A percentile compares a stretch with the other conserved stretches of the same genome.
Conservation (phyloP, 2,797 vertebrate genomes). For the Cossypha dichroa region DNA sequence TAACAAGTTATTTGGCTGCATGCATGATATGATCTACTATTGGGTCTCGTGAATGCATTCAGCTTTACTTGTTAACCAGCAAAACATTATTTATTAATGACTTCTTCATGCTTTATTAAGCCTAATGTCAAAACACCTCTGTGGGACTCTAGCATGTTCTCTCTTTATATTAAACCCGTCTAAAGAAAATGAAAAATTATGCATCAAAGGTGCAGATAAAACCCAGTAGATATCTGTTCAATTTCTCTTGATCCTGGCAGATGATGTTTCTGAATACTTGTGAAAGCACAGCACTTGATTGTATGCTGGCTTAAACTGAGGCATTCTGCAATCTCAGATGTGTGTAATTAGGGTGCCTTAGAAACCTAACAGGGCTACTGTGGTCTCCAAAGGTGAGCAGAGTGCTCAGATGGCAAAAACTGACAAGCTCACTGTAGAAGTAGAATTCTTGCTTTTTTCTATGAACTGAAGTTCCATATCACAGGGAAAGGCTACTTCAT, state of each 20-base stretch:
- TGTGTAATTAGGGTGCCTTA: slow-evolving; percentile 25
- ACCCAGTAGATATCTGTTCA: slow-evolving; percentile 57
- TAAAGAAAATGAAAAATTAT: slow-evolving; percentile 73
- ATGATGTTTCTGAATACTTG: slow-evolving; percentile 59
- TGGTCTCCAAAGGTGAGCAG: neutral
- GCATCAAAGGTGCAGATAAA: slow-evolving; percentile 49
- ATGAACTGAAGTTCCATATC: neutral
- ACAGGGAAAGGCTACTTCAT: neutral
- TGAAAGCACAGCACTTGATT: slow-evolving; percentile 39
- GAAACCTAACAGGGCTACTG: slow-evolving; percentile 46
- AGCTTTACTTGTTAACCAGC: slow-evolving; percentile 82
- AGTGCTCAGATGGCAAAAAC: neutral
- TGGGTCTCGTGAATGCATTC: slow-evolving; percentile 62
- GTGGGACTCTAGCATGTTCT: slow-evolving; percentile 63
- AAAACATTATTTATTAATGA: slow-evolving; percentile 86
- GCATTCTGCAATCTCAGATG: slow-evolving; percentile 32
- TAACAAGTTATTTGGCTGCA: slow-evolving; percentile 62
- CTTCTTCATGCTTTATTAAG: slow-evolving; percentile 85
- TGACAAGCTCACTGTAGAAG: neutral
- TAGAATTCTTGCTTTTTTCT: neutral
- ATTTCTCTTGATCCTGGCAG: slow-evolving; percentile 66
- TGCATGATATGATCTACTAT: slow-evolving; percentile 75
- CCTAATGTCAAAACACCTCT: slow-evolving; percentile 83
- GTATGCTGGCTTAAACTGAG: slow-evolving; percentile 45
- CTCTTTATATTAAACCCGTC: slow-evolving; percentile 47